phyloP scores from a whole-genome alignment of 92 coral and sea anemone genomes.

The Scolanthus callimorphus region DNA sequence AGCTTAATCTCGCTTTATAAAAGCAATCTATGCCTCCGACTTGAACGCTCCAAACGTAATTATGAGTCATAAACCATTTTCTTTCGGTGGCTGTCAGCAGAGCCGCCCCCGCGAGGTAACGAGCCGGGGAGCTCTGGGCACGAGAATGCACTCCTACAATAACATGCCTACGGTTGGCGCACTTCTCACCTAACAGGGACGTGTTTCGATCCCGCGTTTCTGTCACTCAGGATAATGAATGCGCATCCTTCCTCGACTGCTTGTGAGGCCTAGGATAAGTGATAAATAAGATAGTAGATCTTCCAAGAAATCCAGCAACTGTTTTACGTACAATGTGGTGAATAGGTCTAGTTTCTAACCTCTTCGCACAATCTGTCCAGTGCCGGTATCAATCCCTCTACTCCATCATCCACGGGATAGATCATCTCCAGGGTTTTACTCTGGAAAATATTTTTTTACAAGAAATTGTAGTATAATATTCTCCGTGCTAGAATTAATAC shows the following conservation, averaged over 20 bases:
- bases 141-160: too few relatives aligned
- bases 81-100: too few relatives aligned
- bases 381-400: slow-evolving; percentile 72
- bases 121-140: too few relatives aligned
- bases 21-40: too few relatives aligned
- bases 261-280: slow-evolving; percentile 66
- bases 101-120: too few relatives aligned
- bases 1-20: too few relatives aligned
- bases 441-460: slow-evolving; percentile 45
- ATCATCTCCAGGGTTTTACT: slow-evolving; percentile 72
- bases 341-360: too few relatives aligned
- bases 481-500: not conserved
- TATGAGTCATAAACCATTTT: too few relatives aligned
- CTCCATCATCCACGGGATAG: slow-evolving; percentile 74
- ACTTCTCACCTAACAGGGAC: slow-evolving; percentile 91
- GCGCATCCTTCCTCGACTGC: slow-evolving; percentile 89
- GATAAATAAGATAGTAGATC: not conserved
- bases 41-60: too few relatives aligned
- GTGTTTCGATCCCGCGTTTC: slow-evolving; percentile 62
- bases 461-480: not conserved
- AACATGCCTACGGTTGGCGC: too few relatives aligned
- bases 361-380: slow-evolving; percentile 80
- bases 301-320: too few relatives aligned
- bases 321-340: too few relatives aligned
- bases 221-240: slow-evolving; percentile 76